Evolutionary conservation across 2,113 vertebrate species (phyloP).

Genomic region (Salvelinus fontinalis): DNA sequence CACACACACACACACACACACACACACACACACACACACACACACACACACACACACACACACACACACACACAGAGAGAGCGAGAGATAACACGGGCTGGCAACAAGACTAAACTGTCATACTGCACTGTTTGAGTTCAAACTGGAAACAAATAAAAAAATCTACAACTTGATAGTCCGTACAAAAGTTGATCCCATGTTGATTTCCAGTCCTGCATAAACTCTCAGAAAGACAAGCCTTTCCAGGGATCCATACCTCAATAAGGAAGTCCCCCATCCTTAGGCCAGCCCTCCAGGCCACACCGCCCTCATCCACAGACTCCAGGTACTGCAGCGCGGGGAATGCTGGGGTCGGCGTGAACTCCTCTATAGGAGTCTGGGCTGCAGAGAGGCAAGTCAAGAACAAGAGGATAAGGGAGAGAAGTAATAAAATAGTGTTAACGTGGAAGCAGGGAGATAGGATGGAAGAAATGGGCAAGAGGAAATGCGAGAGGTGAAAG

Average conservation of each 20-base stretch:
- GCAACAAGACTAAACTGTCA: neutral
- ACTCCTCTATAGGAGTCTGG: constrained; percentile 94
- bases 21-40: too few relatives aligned
- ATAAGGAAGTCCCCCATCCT: constrained; percentile 95
- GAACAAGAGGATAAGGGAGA: constrained; percentile 4
- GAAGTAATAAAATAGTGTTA: too few relatives aligned
- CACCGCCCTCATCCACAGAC: constrained; percentile 91
- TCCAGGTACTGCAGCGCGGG: constrained; percentile 91
- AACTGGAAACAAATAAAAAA: too few relatives aligned
- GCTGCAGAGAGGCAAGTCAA: constrained; percentile 60
- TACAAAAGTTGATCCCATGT: too few relatives aligned
- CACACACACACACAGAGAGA: too few relatives aligned
- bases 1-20: too few relatives aligned
- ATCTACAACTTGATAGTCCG: too few relatives aligned
- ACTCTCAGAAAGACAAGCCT: too few relatives aligned
- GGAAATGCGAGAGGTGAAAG: neutral
- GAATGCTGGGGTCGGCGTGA: constrained; percentile 90
- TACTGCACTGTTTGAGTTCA: too few relatives aligned
- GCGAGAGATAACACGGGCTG: neutral
- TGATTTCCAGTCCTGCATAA: too few relatives aligned
- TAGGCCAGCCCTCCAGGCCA: constrained; percentile 88
- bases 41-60: too few relatives aligned
- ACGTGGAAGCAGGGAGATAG: neutral
- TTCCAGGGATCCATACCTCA: constrained; percentile 71
- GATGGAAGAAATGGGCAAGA: neutral